phyloP scores from a whole-genome alignment of 2,888 invertebrate species.

The Lepidochrysops patricia region DNA sequence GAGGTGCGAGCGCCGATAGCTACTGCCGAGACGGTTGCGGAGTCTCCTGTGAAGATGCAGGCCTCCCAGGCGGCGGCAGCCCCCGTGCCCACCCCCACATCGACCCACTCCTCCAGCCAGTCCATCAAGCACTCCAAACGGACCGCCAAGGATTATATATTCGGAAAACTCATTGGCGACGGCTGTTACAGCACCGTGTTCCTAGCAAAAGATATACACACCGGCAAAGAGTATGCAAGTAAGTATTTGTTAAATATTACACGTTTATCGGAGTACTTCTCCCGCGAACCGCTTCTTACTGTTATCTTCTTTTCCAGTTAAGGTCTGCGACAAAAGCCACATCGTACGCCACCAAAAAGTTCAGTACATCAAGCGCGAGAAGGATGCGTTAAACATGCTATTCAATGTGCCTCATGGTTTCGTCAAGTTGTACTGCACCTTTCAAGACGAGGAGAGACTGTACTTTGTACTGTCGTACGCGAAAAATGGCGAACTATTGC shows the following conservation, averaged over 20 bases:
- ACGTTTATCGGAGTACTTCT: background rate
- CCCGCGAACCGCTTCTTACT: background rate
- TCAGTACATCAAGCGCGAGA: conserved; percentile 94
- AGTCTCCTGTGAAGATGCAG: conserved; percentile 69
- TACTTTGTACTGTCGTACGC: conserved; percentile 98
- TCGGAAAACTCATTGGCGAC: conserved; percentile 96
- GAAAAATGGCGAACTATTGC: conserved; percentile 93
- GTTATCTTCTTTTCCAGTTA: conserved; percentile 79
- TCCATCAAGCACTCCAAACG: conserved; percentile 74
- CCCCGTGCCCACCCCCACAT: conserved; percentile 49
- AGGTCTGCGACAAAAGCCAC: conserved; percentile 97
- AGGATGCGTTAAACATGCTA: conserved; percentile 92
- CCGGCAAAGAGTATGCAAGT: conserved; percentile 95
- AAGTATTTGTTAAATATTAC: conserved; percentile 54
- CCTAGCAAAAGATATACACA: conserved; percentile 92
- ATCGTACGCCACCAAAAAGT: conserved; percentile 95
- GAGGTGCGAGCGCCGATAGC: conserved; percentile 71
- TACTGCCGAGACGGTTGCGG: conserved; percentile 65
- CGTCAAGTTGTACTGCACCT: conserved; percentile 95
- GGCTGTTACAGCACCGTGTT: conserved; percentile 98
- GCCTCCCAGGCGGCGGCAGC: conserved; percentile 61
- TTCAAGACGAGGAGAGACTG: conserved; percentile 93
- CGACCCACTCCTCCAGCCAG: conserved; percentile 61
- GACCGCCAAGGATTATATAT: conserved; percentile 91
- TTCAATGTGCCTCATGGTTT: conserved; percentile 89